phyloP scores from a whole-genome alignment of 2,113 vertebrate species.

The Aphelocoma coerulescens region DNA sequence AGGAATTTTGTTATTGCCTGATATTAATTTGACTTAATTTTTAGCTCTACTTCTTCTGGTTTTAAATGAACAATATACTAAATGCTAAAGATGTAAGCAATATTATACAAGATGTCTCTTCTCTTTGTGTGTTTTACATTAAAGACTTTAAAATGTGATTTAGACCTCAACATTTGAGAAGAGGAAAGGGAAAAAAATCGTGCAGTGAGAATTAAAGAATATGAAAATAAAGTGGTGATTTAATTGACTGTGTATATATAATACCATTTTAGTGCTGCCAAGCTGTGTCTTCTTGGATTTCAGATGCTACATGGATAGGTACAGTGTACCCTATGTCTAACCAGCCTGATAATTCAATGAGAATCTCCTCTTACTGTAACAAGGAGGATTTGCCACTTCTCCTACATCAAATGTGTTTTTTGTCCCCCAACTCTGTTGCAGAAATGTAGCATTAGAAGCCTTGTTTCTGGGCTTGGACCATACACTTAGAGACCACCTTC shows the following conservation, averaged over 20 bases:
- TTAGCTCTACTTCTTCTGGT: background rate
- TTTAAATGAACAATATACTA: background rate
- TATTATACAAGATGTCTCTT: background rate
- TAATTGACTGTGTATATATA: background rate
- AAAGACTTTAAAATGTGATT: background rate
- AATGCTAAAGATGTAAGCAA: background rate
- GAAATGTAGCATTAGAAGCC: background rate
- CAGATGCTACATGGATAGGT: background rate
- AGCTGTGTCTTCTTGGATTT: background rate
- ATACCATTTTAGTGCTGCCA: background rate
- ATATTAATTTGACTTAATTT: background rate
- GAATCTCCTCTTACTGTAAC: background rate
- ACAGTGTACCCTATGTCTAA: background rate
- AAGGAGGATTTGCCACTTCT: background rate
- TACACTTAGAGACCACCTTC: background rate
- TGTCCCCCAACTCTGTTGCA: background rate
- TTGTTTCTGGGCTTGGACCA: background rate
- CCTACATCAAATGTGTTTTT: background rate
- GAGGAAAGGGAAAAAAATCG: background rate
- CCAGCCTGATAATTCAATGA: background rate
- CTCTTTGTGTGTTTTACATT: background rate
- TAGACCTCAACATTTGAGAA: background rate
- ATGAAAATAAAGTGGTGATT: background rate
- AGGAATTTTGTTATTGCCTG: background rate
- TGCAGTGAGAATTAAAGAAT: background rate